Evolutionary conservation across 2,113 vertebrate genomes (phyloP).

Genomic region (Solenodon paradoxus): DNA sequence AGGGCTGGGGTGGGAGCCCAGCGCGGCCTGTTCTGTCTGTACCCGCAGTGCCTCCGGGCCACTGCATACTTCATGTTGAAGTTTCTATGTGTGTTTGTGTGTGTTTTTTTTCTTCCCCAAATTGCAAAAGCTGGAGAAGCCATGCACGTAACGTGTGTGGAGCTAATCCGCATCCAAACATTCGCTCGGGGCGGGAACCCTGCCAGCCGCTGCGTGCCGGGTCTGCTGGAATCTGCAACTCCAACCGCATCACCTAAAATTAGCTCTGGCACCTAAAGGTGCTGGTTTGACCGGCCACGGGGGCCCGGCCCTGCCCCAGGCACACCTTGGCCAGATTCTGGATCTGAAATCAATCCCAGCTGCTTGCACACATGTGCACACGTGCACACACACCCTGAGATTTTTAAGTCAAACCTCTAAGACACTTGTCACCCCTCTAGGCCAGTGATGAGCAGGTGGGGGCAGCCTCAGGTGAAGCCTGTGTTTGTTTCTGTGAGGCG

Average conservation of each 20-base stretch:
- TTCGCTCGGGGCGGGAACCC: slow-evolving; percentile 51
- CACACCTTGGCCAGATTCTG: background rate
- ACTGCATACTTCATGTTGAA: slow-evolving; percentile 64
- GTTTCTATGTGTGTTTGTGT: slow-evolving; percentile 54
- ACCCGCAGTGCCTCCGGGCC: slow-evolving; percentile 61
- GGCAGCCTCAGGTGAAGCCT: background rate
- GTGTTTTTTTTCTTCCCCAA: slow-evolving; percentile 35
- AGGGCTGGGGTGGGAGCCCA: background rate
- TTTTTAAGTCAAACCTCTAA: background rate
- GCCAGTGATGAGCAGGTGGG: background rate
- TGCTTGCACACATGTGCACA: background rate
- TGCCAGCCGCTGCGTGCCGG: slow-evolving; percentile 64
- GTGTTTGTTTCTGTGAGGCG: background rate
- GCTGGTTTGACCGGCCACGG: background rate
- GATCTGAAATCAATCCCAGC: slow-evolving; percentile 13
- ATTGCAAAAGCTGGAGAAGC: slow-evolving; percentile 72
- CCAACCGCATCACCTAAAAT: slow-evolving; percentile 49
- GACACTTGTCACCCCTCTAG: background rate
- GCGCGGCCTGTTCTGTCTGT: slow-evolving; percentile 37
- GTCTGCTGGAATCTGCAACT: slow-evolving; percentile 54
- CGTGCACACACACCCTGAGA: no score
- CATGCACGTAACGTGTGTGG: slow-evolving; percentile 55
- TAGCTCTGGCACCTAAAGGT: slow-evolving; percentile 52
- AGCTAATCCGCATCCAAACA: slow-evolving; percentile 72
- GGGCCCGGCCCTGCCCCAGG: background rate